Percentiles rank a stretch among this genome's conserved stretches.
phyloP scores from a whole-genome alignment of 2,888 invertebrate genomes.

The Tubulanus polymorphus region DNA sequence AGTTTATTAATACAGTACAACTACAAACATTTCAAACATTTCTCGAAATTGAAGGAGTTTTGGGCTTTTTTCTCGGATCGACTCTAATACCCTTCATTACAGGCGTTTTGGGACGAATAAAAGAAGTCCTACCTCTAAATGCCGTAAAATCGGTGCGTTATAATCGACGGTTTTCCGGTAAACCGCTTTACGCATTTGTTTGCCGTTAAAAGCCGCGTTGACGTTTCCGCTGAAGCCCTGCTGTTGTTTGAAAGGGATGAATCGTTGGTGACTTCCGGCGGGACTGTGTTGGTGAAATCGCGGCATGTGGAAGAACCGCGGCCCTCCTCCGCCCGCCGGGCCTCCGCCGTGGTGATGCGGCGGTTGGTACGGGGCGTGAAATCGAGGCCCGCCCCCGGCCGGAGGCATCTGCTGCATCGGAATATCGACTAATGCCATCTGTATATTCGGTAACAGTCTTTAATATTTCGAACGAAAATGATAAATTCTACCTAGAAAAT shows the following conservation, averaged over 20 bases:
- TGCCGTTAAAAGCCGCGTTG: constrained; percentile 68
- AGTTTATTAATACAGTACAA: neutral
- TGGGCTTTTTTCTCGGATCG: too few species aligned
- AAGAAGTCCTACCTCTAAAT: constrained; percentile 68
- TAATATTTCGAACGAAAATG: too few species aligned
- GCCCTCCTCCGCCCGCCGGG: too few species aligned
- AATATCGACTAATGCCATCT: too few species aligned
- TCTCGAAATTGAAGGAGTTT: too few species aligned
- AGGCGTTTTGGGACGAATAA: neutral
- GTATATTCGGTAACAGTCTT: too few species aligned
- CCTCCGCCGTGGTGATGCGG: too few species aligned
- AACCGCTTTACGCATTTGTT: constrained; percentile 89
- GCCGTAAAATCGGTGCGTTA: constrained; percentile 89
- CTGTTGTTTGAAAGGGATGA: constrained; percentile 4
- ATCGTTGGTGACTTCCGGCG: neutral
- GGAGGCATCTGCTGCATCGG: too few species aligned
- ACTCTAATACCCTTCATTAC: neutral
- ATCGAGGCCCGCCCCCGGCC: too few species aligned
- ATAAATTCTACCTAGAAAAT: too few species aligned
- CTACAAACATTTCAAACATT: too few species aligned
- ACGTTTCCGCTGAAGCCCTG: constrained; percentile 13
- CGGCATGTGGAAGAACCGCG: constrained; percentile 1
- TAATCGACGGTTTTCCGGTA: constrained; percentile 98
- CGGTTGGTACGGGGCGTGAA: too few species aligned
- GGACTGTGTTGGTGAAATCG: neutral